phyloP scores from a whole-genome alignment of 1,140 invertebrate species.

The Zaprionus gabonicus region DNA sequence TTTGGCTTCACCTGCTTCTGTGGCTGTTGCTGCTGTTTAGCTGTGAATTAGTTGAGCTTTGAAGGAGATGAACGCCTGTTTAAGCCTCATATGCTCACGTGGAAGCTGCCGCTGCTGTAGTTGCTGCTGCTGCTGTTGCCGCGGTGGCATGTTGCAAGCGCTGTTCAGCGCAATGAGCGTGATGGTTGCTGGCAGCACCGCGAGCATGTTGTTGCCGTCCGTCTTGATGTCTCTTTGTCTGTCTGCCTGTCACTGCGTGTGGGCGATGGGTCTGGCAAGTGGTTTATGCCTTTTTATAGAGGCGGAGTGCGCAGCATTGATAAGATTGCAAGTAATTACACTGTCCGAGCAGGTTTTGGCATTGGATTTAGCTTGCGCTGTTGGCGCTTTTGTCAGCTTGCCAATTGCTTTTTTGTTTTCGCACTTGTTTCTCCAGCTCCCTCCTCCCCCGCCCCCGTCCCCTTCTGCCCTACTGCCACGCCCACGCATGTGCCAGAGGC shows the following conservation, averaged over 20 bases:
- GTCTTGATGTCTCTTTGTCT: not conserved
- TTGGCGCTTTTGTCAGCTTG: slow-evolving; percentile 44
- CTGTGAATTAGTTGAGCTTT: slow-evolving; percentile 10
- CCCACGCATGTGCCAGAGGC: slow-evolving; percentile 17
- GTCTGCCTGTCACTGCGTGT: not conserved
- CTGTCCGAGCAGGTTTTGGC: slow-evolving; percentile 33
- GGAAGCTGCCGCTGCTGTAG: not conserved
- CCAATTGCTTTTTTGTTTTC: slow-evolving; percentile 38
- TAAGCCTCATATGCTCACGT: not conserved
- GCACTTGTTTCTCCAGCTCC: not conserved
- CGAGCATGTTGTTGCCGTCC: slow-evolving; percentile 23
- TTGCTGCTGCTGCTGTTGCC: slow-evolving; percentile 11
- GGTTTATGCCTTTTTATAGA: slow-evolving; percentile 26
- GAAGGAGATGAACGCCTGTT: not conserved
- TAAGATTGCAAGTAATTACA: slow-evolving; percentile 55
- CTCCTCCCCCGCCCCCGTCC: not conserved
- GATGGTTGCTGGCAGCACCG: slow-evolving; percentile 18
- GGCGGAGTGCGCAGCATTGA: slow-evolving; percentile 18
- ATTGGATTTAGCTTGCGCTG: slow-evolving; percentile 24
- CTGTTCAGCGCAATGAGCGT: slow-evolving; percentile 12
- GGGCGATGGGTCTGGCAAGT: not conserved
- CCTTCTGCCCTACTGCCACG: not conserved
- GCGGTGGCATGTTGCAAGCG: slow-evolving; percentile 22
- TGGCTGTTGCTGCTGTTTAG: not conserved
- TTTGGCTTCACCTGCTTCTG: not conserved